Evolutionary conservation across 1,140 invertebrate genomes (phyloP).

Genomic region (Drosophila ohnishii): DNA sequence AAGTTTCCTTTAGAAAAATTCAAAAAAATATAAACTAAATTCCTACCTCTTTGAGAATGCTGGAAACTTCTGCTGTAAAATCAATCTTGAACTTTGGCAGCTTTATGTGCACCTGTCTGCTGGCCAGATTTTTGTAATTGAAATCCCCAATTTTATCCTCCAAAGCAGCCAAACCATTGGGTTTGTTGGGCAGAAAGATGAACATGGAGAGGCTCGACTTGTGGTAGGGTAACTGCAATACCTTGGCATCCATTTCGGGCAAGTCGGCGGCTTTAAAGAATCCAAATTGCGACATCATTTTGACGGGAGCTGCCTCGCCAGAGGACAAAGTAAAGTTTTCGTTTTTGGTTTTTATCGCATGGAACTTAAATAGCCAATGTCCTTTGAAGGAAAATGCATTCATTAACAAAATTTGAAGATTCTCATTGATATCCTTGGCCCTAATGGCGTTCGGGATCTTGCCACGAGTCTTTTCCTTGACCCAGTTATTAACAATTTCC

Average conservation of each 20-base stretch:
- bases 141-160: not conserved
- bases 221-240: not conserved
- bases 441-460: not conserved
- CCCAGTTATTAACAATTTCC: not conserved
- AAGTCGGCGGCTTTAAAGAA: not conserved
- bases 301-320: not conserved
- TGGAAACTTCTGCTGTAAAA: not conserved
- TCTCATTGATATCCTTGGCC: not conserved
- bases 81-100: slow-evolving; percentile 3
- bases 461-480: not conserved
- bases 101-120: not conserved
- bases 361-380: not conserved
- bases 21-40: not conserved
- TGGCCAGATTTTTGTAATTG: not conserved
- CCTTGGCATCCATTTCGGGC: not conserved
- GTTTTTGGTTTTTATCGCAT: not conserved
- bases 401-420: not conserved
- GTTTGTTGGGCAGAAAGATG: not conserved
- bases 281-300: not conserved
- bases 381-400: not conserved
- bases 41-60: not conserved
- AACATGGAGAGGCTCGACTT: not conserved
- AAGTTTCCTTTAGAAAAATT: not conserved
- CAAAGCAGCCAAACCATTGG: not conserved
- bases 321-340: not conserved